These are phyloP conservation scores for Callitettix versicolor DNA, from an alignment of 1,140 invertebrate genomes.

Conservation along the genomic window DNA sequence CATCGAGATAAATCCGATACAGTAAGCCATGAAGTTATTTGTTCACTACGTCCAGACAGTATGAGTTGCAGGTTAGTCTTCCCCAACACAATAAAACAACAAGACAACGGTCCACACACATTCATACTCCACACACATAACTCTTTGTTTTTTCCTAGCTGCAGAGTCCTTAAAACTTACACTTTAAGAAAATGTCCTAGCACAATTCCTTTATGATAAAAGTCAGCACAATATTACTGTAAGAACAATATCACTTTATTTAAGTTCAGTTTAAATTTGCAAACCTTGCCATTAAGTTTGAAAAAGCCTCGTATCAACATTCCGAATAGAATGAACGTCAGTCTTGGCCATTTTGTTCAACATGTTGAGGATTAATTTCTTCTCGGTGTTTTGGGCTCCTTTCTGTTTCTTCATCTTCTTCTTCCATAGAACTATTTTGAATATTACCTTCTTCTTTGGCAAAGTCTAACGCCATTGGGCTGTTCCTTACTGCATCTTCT, in stretches of 20 bases:
- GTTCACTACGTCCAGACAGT: too few species aligned
- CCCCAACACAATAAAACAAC: too few species aligned
- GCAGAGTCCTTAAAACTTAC: conserved; percentile 8
- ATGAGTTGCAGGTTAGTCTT: too few species aligned
- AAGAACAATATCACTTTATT: neutral
- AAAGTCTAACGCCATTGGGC: conserved; percentile 21
- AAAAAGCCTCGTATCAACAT: conserved; percentile 10
- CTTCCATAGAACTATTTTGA: conserved; percentile 16
- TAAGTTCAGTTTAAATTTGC: conserved; percentile 7
- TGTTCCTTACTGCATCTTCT: conserved; percentile 19
- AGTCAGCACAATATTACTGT: neutral
- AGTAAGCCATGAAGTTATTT: too few species aligned
- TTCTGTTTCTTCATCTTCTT: conserved; percentile 9
- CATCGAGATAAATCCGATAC: too few species aligned
- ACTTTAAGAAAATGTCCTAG: neutral
- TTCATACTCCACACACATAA: neutral
- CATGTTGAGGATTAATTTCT: neutral
- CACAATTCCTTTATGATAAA: neutral
- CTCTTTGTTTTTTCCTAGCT: conserved; percentile 19
- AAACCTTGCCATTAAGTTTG: conserved; percentile 4
- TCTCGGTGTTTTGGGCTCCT: neutral
- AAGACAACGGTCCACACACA: conserved; percentile 10
- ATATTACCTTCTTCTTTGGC: conserved; percentile 21
- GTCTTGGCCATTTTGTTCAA: conserved; percentile 20
- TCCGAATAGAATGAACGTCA: conserved; percentile 16